Evolutionary conservation across 2,113 vertebrate species (phyloP), one percentile per base, ranked within the genome.

Genomic region (Microcebus lehilahytsara): DNA sequence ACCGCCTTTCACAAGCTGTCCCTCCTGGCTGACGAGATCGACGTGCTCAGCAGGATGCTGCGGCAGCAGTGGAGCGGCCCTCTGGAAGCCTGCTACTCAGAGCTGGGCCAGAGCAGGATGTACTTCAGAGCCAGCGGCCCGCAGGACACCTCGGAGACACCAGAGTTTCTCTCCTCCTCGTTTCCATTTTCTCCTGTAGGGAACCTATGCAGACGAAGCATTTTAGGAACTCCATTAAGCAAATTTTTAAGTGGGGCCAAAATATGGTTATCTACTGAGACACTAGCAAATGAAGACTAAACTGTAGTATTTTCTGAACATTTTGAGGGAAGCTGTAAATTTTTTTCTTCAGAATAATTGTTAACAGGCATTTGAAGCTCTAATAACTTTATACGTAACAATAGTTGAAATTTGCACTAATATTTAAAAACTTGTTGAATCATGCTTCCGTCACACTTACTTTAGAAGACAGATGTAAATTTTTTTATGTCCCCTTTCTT

Each of bases 181-280:
- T 99, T 99, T 96, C 99, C 99, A 0, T 99, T 99, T 97, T 99
- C 99, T 49, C 99, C 99, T 0, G 97, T 99, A 53, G 99, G 99
- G 89, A 99, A 99, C 78, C 98, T 99, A 0, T 99, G 99, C 97
- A 99, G 99, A 86, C 99, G 99, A 10, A 99, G 99, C 98, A 98
- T 99, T 96, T 98, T 99, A 66, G 99, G 99, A 90, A 99, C 99
- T 1, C 99, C 99, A 1, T 98, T 99, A 53, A 99, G 99, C 98
- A 99, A 99, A 96, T 99, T 99, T 97, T 98, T 99, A 97, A 99
- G 99, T 30, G 99, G 99, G 95, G 99, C 99, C 96, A 99, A 99
- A 97, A 99, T 99, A 97, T 99, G 99, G 99, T 98, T 99, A 56
- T 99, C 99, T 64, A 99, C 99, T 0, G 99, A 99, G 98, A 99